A percentile compares a stretch with the other conserved stretches of the same genome.
Conservation (phyloP, 2,113 vertebrate species). For the Candoia aspera region DNA sequence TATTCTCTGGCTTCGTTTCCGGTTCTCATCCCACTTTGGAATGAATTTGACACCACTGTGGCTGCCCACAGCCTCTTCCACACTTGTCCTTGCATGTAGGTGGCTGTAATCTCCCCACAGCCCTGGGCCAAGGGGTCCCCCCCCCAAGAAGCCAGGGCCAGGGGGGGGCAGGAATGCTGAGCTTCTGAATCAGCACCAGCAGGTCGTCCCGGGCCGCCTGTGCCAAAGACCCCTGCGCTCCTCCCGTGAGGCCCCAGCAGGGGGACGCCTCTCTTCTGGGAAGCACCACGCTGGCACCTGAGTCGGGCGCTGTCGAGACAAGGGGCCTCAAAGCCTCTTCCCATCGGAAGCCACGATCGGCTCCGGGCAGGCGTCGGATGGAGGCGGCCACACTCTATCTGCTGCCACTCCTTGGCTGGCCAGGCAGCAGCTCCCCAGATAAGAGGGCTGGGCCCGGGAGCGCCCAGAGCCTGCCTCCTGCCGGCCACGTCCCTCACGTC, state of each 20-base stretch:
- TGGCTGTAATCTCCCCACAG: not conserved
- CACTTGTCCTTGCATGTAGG: too few relatives aligned
- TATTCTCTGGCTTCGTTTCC: not conserved
- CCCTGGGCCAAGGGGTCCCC: not conserved
- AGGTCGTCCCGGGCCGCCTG: too few relatives aligned
- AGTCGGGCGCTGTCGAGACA: not conserved
- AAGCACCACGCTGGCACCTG: rapidly evolving
- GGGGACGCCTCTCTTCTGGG: not conserved
- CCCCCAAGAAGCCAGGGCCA: not conserved
- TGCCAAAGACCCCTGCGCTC: not conserved
- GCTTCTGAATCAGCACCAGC: not conserved
- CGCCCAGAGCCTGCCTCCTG: not conserved
- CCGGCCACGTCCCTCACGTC: not conserved
- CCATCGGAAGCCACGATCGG: not conserved
- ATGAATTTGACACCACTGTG: too few relatives aligned
- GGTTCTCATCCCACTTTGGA: not conserved
- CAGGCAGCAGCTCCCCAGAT: not conserved
- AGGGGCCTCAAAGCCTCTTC: not conserved
- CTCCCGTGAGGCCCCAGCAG: not conserved
- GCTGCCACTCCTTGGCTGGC: not conserved
- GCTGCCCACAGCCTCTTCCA: too few relatives aligned
- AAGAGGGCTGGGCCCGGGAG: not conserved
- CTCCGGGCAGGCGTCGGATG: not conserved
- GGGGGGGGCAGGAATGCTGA: not conserved
- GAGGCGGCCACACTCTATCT: not conserved